Base-by-base conservation (phyloP, 2,113 vertebrate species). In the Microcebus jonahi region DNA sequence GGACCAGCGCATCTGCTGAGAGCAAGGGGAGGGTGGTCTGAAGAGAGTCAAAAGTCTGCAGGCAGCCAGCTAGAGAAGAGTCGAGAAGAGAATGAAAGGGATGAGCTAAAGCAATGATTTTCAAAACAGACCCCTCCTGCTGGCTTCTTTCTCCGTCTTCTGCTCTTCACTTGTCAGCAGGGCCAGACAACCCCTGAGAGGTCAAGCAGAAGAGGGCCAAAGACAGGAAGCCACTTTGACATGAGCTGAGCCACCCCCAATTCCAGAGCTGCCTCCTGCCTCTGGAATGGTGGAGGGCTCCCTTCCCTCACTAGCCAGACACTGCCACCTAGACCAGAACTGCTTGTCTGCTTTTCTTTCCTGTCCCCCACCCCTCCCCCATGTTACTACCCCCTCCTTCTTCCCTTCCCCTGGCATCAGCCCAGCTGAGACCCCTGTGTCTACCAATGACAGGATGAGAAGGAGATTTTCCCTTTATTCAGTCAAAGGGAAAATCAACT, bases 401-500 rank as follows among this genome's bases (percentile, higher is more conserved):
- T 65, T 73, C 88, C 12, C 14, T 85, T 73, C 27, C 55, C 14
- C 59, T 45, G 12, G 82, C 86, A 70, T 39, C 63, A 36, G 73
- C 36, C 27, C 36, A 11, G 36, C 17, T 55, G 53, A 71, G 73
- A 83, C 13, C 4, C 57, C 18, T 42, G 8, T 45, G 50, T 53
- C 90, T 93, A 21, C 67, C 57, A 70, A 68, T 23, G 14, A 88
- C 1, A 11, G 89, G 27, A 77, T 45, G 39, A 48, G 39, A 80
- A 42, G 61, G 65, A 94, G 17, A 81, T 42, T 42, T 42, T 42
- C 42, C 36, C 73, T 48, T 77, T 80, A 50, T 48, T 77, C 70
- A 50, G 48, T 84, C 82, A 91, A 90, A 88, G 15, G 48, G 42
- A 95, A 76, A n/a, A 61, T 65, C 15, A 27, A 82, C 63, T 70